These are phyloP conservation scores for Nanorana parkeri DNA, from an alignment of 2,113 vertebrate genomes.

Conservation along the genomic window DNA sequence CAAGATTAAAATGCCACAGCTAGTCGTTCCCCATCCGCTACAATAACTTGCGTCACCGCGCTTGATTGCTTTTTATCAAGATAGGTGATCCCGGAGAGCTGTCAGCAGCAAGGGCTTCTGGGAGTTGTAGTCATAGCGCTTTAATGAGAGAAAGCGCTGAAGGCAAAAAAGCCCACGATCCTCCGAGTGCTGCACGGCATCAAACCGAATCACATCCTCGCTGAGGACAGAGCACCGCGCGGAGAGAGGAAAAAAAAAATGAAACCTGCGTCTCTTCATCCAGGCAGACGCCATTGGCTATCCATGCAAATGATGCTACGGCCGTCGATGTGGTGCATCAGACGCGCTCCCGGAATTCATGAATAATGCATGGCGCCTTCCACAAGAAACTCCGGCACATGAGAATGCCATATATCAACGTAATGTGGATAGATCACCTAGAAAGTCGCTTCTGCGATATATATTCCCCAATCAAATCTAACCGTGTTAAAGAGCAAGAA, in stretches of 20 bases:
- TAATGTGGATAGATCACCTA: constrained; percentile 40
- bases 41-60: constrained; percentile 21
- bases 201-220: constrained; percentile 19
- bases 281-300: constrained; percentile 25
- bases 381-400: constrained; percentile 1
- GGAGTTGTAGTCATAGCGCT: constrained; percentile 40
- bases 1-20: constrained; percentile 39
- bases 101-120: constrained; percentile 31
- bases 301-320: constrained; percentile 32
- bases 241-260: no score
- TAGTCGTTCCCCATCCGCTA: constrained; percentile 2
- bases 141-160: constrained; percentile 36
- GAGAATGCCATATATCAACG: constrained; percentile 31
- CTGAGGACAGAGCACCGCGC: constrained; percentile 8
- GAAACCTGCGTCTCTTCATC: constrained; percentile 9
- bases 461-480: constrained; percentile 39
- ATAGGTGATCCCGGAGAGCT: constrained; percentile 5
- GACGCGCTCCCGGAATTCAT: constrained; percentile 12
- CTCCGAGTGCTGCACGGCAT: constrained; percentile 30
- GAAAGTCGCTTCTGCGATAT: constrained; percentile 25
- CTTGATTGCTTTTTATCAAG: constrained; percentile 45
- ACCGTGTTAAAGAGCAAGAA: constrained; percentile 27
- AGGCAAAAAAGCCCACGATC: constrained; percentile 44
- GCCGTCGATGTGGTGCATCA: constrained; percentile 19
- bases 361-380: constrained; percentile 29